A percentile compares a stretch with the other conserved stretches of the same genome.
These are phyloP conservation scores for Echeneis naucrates DNA, from an alignment of 2,797 vertebrate genomes.

Conservation along the genomic window DNA sequence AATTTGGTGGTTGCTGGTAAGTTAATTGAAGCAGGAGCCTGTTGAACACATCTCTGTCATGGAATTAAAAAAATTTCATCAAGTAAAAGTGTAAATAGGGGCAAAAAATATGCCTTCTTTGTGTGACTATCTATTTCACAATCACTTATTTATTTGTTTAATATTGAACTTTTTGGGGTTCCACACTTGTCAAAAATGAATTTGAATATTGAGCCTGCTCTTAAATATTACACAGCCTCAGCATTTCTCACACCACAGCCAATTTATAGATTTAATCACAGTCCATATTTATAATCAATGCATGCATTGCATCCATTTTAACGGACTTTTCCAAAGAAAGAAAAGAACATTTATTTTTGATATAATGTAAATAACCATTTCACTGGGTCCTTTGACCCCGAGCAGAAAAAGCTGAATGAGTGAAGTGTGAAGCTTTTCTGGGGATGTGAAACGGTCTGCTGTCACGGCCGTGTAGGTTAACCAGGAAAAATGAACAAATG, in stretches of 20 bases:
- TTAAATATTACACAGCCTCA: background rate
- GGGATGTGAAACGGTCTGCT: background rate
- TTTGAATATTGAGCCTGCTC: background rate
- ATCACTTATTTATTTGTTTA: background rate
- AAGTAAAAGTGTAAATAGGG: too few species aligned
- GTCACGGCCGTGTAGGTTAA: background rate
- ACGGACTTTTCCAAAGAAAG: constrained; percentile 37
- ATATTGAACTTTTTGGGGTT: background rate
- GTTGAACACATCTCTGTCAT: too few species aligned
- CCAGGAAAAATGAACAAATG: background rate
- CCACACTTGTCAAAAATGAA: background rate
- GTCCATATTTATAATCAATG: constrained; percentile 14
- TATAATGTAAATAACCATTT: constrained; percentile 37
- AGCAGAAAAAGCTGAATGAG: constrained; percentile 17
- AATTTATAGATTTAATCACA: constrained; percentile 9
- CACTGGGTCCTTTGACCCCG: background rate
- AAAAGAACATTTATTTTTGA: constrained; percentile 21
- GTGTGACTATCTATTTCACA: background rate
- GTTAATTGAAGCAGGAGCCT: too few species aligned
- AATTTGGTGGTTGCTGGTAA: too few species aligned
- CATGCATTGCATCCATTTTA: constrained; percentile 31
- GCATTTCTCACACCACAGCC: constrained; percentile 1
- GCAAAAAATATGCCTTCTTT: background rate
- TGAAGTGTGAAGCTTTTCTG: background rate
- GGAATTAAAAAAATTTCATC: too few species aligned